phyloP scores from a whole-genome alignment of 2,888 invertebrate genomes.

The Monoplex corrugatus region DNA sequence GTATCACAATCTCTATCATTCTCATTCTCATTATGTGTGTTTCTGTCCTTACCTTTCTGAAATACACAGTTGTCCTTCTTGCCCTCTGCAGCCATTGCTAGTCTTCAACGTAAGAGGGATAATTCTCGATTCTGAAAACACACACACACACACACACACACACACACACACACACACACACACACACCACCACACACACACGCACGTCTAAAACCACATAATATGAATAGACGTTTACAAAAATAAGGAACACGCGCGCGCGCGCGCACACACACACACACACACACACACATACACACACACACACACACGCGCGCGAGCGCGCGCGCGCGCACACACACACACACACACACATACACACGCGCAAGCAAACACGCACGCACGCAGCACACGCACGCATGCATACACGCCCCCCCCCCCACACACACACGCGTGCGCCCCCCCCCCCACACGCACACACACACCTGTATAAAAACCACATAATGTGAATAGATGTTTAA shows the following conservation, averaged over 20 bases:
- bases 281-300: neutral
- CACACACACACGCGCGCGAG: neutral
- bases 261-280: neutral
- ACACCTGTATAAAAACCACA: too few relatives aligned
- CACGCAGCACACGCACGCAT: too few relatives aligned
- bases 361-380: too few relatives aligned
- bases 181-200: neutral
- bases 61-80: neutral
- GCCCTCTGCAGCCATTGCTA: neutral
- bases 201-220: too few relatives aligned
- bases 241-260: neutral
- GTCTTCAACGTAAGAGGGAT: neutral
- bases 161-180: slow-evolving; percentile 2
- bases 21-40: neutral
- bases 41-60: neutral
- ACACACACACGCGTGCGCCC: too few relatives aligned
- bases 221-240: too few relatives aligned
- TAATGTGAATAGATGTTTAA: too few relatives aligned
- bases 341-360: neutral
- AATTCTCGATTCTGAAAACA: too few relatives aligned
- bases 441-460: too few relatives aligned
- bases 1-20: neutral
- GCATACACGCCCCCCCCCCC: too few relatives aligned
- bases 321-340: neutral
- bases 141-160: neutral